Base-by-base conservation (phyloP, 2,888 invertebrate genomes). In the Lathronympha strigana region DNA sequence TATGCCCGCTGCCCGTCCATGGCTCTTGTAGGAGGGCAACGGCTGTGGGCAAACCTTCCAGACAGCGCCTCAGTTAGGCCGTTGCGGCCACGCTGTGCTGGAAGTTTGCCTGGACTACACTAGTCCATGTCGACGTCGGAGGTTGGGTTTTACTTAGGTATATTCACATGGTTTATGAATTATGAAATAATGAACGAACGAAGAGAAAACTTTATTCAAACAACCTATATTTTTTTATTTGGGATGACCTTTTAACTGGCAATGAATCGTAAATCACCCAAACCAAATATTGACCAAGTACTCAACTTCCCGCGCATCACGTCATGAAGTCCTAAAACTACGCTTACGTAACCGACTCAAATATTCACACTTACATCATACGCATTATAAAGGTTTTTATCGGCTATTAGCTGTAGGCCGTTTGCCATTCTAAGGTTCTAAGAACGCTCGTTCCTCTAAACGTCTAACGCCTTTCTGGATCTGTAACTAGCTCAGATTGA, bases 281-380 rank as follows among this genome's bases (percentile, higher is more conserved):
- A 36, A 36, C 23, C 58, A 49, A 57, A 57, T 57, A 45, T 57
- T 57, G 28, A 57, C 21, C 31, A 43, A 45, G 43, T 57, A 45
- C 57, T 57, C 43, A 57, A 57, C 43, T 57, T 45, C 43, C 57
- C 43, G 57, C 13, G n/a, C 31, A 57, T 64, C 58, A 53, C 51
- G 31, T 51, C 58, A 58, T 25, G 58, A 15, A 58, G 51, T 64
- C 54, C 58, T 58, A 51, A 43, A 64, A 58, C 38, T 58, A 58
- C 57, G 60, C 53, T 23, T 49, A 47, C 40, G 60, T 54, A 54
- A 53, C 31, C 47, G 31, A 61, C 36, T 40, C 55, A 43, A 40
- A 57, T 57, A 50, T 57, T 66, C 47, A 40, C 51, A 40, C 53
- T 61, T 61, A 60, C 53, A 61, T 66, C 66, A 66, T 61, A 60